Evolutionary conservation across 1,140 invertebrate species (phyloP).

Genomic region (Aplysia californica): DNA sequence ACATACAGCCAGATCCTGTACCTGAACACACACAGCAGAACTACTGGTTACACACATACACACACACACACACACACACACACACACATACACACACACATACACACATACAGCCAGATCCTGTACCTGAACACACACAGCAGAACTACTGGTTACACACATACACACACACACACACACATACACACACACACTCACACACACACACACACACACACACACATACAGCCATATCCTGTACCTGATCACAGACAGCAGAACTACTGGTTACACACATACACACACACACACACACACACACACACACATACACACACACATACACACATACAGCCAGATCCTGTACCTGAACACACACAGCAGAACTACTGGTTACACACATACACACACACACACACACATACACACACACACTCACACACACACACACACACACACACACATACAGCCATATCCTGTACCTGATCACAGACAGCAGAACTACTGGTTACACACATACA

Average conservation of each 20-base stretch:
- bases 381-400: not conserved
- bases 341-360: slow-evolving; percentile 13
- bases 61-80: not conserved
- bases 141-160: too few relatives aligned
- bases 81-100: too few relatives aligned
- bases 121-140: slow-evolving; percentile 13
- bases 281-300: not conserved
- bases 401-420: too few relatives aligned
- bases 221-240: slow-evolving; percentile 21
- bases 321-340: slow-evolving; percentile 19
- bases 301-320: too few relatives aligned
- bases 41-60: too few relatives aligned
- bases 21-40: not conserved
- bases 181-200: too few relatives aligned
- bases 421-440: too few relatives aligned
- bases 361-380: too few relatives aligned
- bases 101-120: slow-evolving; percentile 19
- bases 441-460: slow-evolving; percentile 21
- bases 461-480: not conserved
- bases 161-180: not conserved
- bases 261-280: too few relatives aligned
- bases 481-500: too few relatives aligned
- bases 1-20: slow-evolving; percentile 22
- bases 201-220: too few relatives aligned
- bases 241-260: not conserved